Base-by-base conservation (phyloP, 2,113 vertebrate species). In the Okapia johnstoni region DNA sequence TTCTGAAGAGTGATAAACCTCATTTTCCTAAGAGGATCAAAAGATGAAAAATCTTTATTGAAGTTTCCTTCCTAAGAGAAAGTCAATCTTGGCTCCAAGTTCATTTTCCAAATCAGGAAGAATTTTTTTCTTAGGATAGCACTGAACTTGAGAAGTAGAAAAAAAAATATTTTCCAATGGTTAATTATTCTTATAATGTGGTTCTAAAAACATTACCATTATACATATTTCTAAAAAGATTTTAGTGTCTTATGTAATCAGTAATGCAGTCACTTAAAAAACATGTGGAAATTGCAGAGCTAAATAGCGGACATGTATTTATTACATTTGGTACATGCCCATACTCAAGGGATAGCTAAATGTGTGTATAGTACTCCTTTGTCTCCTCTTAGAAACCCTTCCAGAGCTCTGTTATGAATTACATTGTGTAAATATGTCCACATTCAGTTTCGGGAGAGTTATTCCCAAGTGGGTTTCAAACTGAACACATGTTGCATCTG, bases 401-500 rank as follows among this genome's bases (percentile, higher is more conserved):
- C 91, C 94, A 50, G 83, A 94, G 66, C 57, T 97, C 97, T 97
- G 97, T 86, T 97, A 93, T 97, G 89, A 97, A 98, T 97, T 98
- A 97, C 52, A 94, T 93, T 95, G 81, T 98, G 97, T 97, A 93
- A 97, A 96, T 85, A 95, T 66, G 77, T 96, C 88, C 85, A 94
- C 88, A 70, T 55, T 93, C 92, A 36, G 25, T 87, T 97, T 98
- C 17, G 8, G 63, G 88, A 92, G 93, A 97, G 89, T 97, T 96
- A 96, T 92, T 97, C 97, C 87, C 96, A 95, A 95, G 85, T 85
- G 46, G 5, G 40, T 96, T 98, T 95, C 87, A 93, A 90, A 92
- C 46, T 40, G 94, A 98, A 96, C 97, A 95, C 92, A 97, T 88
- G 95, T 52, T 50, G 95, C 97, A 97, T 98, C 97, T 98, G 97